These are phyloP conservation scores for Gibbula magus DNA, from an alignment of 2,888 invertebrate species.

Conservation along the genomic window DNA sequence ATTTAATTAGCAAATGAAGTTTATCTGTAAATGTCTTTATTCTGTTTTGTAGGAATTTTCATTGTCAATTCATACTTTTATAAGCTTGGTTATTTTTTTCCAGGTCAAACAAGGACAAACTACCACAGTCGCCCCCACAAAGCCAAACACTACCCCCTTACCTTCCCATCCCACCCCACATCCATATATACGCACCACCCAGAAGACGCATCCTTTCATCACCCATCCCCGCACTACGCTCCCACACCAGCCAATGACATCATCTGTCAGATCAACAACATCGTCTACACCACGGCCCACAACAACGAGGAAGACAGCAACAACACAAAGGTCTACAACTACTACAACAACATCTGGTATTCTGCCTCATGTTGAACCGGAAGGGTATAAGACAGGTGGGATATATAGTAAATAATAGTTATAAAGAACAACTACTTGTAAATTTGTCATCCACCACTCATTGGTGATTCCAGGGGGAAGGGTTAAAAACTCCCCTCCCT, in stretches of 20 bases:
- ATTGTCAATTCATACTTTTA: too few species aligned
- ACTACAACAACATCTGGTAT: conserved; percentile 7
- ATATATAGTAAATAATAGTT: too few species aligned
- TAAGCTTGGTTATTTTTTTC: neutral
- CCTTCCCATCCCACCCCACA: neutral
- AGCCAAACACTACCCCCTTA: neutral
- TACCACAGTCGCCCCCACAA: neutral
- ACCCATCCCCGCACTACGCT: neutral
- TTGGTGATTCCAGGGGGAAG: too few species aligned
- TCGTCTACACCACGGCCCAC: neutral
- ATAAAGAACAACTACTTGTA: too few species aligned
- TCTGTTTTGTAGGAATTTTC: too few species aligned
- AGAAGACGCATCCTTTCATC: neutral
- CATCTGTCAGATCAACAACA: neutral
- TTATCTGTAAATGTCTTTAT: too few species aligned
- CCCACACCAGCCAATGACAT: neutral
- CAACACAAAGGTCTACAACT: conserved; percentile 11
- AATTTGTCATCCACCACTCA: too few species aligned
- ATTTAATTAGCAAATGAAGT: too few species aligned
- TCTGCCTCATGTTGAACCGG: too few species aligned
- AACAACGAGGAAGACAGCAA: conserved; percentile 4
- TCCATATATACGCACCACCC: neutral
- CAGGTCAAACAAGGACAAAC: neutral
- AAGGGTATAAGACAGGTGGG: too few species aligned
- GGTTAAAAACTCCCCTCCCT: too few species aligned